Conservation (phyloP, 1,140 invertebrate species). For the Eurosta solidaginis region DNA sequence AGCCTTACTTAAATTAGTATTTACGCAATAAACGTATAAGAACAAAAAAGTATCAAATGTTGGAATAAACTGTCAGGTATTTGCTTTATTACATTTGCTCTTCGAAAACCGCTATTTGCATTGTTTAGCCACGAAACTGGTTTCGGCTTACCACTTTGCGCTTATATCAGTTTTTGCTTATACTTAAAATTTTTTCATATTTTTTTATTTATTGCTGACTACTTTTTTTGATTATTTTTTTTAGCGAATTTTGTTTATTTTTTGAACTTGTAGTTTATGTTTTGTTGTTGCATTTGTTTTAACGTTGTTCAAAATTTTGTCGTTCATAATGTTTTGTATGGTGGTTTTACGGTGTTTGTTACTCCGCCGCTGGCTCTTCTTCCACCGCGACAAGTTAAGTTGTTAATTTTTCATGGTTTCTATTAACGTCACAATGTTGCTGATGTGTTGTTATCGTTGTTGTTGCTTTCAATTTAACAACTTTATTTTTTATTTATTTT, state of each 20-base stretch:
- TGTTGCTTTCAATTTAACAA: conserved; percentile 20
- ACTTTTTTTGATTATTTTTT: not conserved
- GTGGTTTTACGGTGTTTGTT: not conserved
- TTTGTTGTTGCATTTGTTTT: not conserved
- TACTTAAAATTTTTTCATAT: not conserved
- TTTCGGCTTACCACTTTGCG: not conserved
- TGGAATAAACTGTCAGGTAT: not conserved
- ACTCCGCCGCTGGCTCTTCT: not conserved
- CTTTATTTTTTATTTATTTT: not conserved
- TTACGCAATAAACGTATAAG: not conserved
- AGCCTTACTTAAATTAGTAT: no score
- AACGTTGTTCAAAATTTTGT: not conserved
- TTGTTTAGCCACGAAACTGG: not conserved
- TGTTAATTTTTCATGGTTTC: conserved; percentile 31
- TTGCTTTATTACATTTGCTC: not conserved
- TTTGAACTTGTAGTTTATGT: not conserved
- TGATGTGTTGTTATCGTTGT: not conserved
- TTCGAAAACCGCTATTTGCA: not conserved
- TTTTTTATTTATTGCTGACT: not conserved
- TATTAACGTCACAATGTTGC: conserved; percentile 29
- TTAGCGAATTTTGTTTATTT: not conserved
- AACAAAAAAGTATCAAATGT: not conserved
- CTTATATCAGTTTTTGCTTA: not conserved
- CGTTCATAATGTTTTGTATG: not conserved
- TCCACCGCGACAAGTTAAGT: not conserved